Conservation (phyloP, 2,888 invertebrate genomes). For the Noctua janthina region DNA sequence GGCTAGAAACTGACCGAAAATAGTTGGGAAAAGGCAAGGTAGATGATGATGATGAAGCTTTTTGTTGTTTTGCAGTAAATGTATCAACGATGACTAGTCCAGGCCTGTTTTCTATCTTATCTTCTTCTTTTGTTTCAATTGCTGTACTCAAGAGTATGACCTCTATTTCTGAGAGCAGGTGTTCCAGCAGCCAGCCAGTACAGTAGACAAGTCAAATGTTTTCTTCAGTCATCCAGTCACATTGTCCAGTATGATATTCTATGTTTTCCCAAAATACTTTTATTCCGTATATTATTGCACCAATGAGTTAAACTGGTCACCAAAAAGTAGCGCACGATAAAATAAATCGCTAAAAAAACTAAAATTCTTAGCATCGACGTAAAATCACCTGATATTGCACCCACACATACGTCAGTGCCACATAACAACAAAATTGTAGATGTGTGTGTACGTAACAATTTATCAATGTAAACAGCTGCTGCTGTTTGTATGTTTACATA, state of each 20-base stretch:
- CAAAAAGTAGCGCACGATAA: neutral
- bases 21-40: neutral
- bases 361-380: conserved; percentile 37
- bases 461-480: conserved; percentile 40
- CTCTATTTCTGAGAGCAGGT: neutral
- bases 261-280: neutral
- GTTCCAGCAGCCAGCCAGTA: neutral
- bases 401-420: conserved; percentile 28
- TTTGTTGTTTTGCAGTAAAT: neutral
- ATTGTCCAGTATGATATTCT: neutral
- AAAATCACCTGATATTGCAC: conserved; percentile 47
- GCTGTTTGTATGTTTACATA: conserved; percentile 55
- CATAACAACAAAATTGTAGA: conserved; percentile 35
- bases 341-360: conserved; percentile 22
- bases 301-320: neutral
- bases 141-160: neutral
- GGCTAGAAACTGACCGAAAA: neutral
- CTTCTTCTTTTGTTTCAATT: neutral
- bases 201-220: neutral
- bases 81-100: neutral
- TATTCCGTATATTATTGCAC: neutral
- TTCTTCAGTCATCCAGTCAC: neutral
- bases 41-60: too few species aligned
- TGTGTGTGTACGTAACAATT: conserved; percentile 22
- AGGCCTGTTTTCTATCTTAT: neutral